Conservation (phyloP, 2,888 invertebrate genomes). For the Pharmacophagus antenor region DNA sequence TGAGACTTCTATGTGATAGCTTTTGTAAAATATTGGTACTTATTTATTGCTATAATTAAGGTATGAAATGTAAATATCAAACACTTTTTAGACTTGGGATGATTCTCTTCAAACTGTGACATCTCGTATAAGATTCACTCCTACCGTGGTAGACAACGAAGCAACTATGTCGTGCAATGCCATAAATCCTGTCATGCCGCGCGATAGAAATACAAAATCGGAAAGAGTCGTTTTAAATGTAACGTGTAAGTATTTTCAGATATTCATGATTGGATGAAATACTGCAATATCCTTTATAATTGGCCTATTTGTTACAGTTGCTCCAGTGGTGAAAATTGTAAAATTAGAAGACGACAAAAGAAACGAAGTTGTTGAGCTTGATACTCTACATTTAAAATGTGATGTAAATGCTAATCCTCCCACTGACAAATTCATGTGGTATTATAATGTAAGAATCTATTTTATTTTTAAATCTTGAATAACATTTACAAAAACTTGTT, state of each 20-base stretch:
- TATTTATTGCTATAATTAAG: background rate
- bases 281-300: background rate
- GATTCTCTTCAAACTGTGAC: constrained; percentile 55
- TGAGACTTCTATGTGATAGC: background rate
- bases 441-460: constrained; percentile 65
- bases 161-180: constrained; percentile 72
- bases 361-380: constrained; percentile 66
- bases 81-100: constrained; percentile 63
- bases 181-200: constrained; percentile 71
- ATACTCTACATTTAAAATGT: constrained; percentile 65
- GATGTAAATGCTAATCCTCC: constrained; percentile 73
- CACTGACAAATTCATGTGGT: constrained; percentile 64
- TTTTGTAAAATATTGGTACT: background rate
- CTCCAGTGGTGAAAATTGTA: constrained; percentile 68
- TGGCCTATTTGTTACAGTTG: constrained; percentile 53
- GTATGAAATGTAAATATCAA: background rate
- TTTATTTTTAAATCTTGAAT: background rate
- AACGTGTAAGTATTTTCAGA: constrained; percentile 61
- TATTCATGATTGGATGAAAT: background rate
- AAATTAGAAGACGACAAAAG: constrained; percentile 57
- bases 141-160: constrained; percentile 62
- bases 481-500: background rate
- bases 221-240: constrained; percentile 72
- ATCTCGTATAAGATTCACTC: constrained; percentile 62
- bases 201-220: constrained; percentile 67